These are phyloP conservation scores for Cetonia aurata DNA, from an alignment of 2,888 invertebrate genomes.

Conservation along the genomic window DNA sequence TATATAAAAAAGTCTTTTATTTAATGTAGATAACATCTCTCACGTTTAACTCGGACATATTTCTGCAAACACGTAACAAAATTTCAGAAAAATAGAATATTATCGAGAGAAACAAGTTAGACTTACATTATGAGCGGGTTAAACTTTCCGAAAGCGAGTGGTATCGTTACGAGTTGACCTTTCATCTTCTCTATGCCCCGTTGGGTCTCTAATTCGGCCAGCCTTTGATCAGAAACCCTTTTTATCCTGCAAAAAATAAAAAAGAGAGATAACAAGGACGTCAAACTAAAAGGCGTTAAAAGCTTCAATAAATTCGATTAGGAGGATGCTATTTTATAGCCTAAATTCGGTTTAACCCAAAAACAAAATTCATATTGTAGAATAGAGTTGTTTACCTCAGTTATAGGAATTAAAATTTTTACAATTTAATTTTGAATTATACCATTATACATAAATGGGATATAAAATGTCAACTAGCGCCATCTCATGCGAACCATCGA, in stretches of 20 bases:
- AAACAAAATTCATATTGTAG: too few relatives aligned
- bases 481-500: too few relatives aligned
- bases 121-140: constrained; percentile 72
- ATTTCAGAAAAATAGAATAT: constrained; percentile 20
- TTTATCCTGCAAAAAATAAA: constrained; percentile 66
- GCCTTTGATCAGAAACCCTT: constrained; percentile 71
- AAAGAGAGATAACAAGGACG: neutral
- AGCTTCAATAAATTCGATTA: too few relatives aligned
- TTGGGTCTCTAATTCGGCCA: constrained; percentile 72
- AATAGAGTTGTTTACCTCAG: too few relatives aligned
- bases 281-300: too few relatives aligned
- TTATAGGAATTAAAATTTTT: too few relatives aligned
- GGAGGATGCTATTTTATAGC: too few relatives aligned
- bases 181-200: constrained; percentile 68
- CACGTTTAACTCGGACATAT: neutral
- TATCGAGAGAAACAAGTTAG: constrained; percentile 29
- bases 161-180: constrained; percentile 44
- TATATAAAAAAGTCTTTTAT: neutral
- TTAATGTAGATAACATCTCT: neutral
- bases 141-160: constrained; percentile 55
- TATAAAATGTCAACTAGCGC: too few relatives aligned
- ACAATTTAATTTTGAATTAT: too few relatives aligned
- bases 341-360: too few relatives aligned
- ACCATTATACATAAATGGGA: too few relatives aligned
- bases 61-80: constrained; percentile 21